Conservation (phyloP, 2,113 vertebrate species). For the Theropithecus gelada region DNA sequence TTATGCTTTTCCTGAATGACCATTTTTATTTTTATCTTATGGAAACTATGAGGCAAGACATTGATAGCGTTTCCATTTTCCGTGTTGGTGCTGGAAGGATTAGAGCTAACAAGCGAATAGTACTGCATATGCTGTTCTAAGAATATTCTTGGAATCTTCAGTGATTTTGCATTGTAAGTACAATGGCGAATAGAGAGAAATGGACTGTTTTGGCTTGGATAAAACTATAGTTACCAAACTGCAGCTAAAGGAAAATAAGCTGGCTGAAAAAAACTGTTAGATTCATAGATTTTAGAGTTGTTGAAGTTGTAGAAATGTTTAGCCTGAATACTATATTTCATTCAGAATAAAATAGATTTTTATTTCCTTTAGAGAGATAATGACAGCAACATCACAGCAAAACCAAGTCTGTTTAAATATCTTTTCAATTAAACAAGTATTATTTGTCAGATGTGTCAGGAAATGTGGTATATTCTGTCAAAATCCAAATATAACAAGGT, state of each 20-base stretch:
- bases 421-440: background rate
- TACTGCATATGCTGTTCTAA: background rate
- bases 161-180: background rate
- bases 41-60: background rate
- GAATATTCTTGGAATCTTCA: background rate
- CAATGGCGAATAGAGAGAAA: background rate
- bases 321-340: background rate
- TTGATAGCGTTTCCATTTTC: background rate
- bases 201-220: background rate
- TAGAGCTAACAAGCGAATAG: background rate
- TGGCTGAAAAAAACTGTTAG: background rate
- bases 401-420: background rate
- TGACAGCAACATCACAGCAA: background rate
- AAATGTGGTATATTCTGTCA: background rate
- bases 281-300: background rate
- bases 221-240: background rate
- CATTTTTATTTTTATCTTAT: slow-evolving; percentile 26
- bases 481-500: background rate
- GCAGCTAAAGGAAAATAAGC: background rate
- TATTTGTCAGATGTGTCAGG: background rate
- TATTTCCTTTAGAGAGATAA: background rate
- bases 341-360: background rate
- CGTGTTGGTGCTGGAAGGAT: background rate
- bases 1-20: background rate
- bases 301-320: background rate